phyloP scores from a whole-genome alignment of 2,888 invertebrate genomes.

The Cheilosia impressa region DNA sequence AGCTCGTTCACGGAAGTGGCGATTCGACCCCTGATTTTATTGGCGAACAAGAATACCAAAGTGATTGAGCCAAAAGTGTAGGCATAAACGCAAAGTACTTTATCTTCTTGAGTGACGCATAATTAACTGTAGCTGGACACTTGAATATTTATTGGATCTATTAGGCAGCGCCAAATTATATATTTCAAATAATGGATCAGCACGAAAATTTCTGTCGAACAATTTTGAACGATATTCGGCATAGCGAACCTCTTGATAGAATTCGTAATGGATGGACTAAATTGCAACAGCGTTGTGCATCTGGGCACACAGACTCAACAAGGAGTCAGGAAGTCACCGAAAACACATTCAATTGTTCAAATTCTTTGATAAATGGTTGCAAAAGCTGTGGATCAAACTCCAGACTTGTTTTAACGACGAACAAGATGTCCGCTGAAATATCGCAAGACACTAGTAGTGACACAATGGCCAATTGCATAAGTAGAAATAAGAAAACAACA shows the following conservation, averaged over 20 bases:
- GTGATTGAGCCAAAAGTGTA: too few species aligned
- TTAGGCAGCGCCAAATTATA: too few species aligned
- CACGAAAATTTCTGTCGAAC: conserved; percentile 12
- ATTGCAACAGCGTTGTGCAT: background rate
- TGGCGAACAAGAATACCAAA: too few species aligned
- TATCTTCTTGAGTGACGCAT: too few species aligned
- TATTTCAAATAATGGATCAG: background rate
- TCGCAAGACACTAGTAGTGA: conserved; percentile 8
- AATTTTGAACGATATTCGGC: conserved; percentile 29
- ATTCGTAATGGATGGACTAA: background rate
- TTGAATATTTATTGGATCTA: too few species aligned
- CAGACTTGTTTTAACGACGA: conserved; percentile 8
- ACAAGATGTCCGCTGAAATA: conserved; percentile 48
- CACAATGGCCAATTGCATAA: conserved; percentile 19
- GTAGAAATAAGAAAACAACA: background rate
- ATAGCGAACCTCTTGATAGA: background rate
- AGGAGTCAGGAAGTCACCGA: background rate
- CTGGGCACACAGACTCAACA: background rate
- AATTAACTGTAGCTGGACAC: too few species aligned
- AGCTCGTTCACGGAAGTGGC: too few species aligned
- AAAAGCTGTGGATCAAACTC: background rate
- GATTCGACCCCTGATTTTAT: too few species aligned
- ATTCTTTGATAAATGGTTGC: background rate
- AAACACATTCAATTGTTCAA: background rate
- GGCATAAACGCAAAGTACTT: too few species aligned